Percentiles rank a stretch among this genome's conserved stretches.
These are phyloP conservation scores for Ficedula albicollis DNA, from an alignment of 2,797 vertebrate genomes.

Conservation along the genomic window DNA sequence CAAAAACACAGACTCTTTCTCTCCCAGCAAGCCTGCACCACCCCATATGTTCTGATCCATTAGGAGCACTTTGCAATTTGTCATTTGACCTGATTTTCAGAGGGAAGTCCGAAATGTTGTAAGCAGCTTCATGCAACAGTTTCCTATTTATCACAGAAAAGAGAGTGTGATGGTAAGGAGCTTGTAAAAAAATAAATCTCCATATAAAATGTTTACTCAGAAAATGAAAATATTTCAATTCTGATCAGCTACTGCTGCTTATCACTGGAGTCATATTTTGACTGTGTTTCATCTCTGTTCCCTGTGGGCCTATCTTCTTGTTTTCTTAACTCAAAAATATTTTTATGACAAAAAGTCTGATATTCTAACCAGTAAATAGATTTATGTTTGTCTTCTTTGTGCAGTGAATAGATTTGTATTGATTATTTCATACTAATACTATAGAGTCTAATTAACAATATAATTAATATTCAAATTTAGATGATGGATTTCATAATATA, in stretches of 20 bases:
- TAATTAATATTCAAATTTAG: not conserved
- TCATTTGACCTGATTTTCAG: not conserved
- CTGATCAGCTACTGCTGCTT: not conserved
- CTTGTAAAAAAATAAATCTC: not conserved
- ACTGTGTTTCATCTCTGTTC: not conserved
- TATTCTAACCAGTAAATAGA: not conserved
- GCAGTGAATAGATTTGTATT: not conserved
- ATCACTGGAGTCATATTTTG: not conserved
- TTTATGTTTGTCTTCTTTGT: not conserved
- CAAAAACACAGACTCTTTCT: not conserved
- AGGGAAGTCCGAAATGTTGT: not conserved
- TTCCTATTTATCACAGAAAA: not conserved
- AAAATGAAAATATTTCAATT: conserved; percentile 15
- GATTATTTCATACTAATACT: not conserved
- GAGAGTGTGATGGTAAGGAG: not conserved
- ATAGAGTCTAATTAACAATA: not conserved
- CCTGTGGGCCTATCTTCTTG: not conserved
- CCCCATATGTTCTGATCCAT: not conserved
- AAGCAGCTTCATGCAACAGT: not conserved
- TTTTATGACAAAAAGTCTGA: not conserved
- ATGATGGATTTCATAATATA: not conserved
- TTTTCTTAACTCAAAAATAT: not conserved
- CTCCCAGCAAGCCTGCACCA: not conserved
- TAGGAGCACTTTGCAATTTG: not conserved
- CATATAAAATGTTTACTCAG: not conserved